phyloP scores from a whole-genome alignment of 1,140 invertebrate genomes.

The Drosophila watanabei region DNA sequence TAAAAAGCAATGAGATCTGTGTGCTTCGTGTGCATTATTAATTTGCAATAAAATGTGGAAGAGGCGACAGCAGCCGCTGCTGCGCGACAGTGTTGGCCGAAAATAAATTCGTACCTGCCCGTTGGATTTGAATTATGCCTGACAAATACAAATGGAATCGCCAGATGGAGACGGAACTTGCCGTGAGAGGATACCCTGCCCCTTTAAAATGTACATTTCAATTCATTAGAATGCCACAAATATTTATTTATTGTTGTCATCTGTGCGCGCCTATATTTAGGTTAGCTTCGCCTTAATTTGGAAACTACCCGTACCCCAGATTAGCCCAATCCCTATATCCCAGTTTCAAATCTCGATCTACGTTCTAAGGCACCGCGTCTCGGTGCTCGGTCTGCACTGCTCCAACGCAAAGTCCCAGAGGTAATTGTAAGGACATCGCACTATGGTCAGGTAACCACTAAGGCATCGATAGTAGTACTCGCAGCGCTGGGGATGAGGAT shows the following conservation, averaged over 20 bases:
- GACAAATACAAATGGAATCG: slow-evolving; percentile 83
- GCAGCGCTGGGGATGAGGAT: slow-evolving; percentile 68
- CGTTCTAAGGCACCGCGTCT: slow-evolving; percentile 54
- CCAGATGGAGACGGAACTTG: slow-evolving; percentile 62
- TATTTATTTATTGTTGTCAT: slow-evolving; percentile 84
- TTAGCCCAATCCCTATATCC: not conserved
- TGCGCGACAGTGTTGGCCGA: slow-evolving; percentile 32
- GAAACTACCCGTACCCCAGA: slow-evolving; percentile 17
- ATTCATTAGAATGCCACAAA: slow-evolving; percentile 80
- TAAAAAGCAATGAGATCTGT: slow-evolving; percentile 34
- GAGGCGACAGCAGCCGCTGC: slow-evolving; percentile 50
- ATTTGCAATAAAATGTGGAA: slow-evolving; percentile 83
- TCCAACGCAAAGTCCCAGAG: slow-evolving; percentile 62
- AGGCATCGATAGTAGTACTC: slow-evolving; percentile 77
- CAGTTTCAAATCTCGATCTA: slow-evolving; percentile 14
- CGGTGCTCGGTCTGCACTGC: slow-evolving; percentile 55
- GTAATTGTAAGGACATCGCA: slow-evolving; percentile 68
- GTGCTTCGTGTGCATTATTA: slow-evolving; percentile 74
- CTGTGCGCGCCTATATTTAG: slow-evolving; percentile 50
- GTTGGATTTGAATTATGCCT: slow-evolving; percentile 77
- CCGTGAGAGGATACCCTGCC: slow-evolving; percentile 20
- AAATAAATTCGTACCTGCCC: slow-evolving; percentile 77
- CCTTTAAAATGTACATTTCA: slow-evolving; percentile 59
- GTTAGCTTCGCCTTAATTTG: slow-evolving; percentile 41
- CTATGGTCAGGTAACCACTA: slow-evolving; percentile 69